Evolutionary conservation across 2,113 vertebrate species (phyloP).

Genomic region (Paratilapia polleni): DNA sequence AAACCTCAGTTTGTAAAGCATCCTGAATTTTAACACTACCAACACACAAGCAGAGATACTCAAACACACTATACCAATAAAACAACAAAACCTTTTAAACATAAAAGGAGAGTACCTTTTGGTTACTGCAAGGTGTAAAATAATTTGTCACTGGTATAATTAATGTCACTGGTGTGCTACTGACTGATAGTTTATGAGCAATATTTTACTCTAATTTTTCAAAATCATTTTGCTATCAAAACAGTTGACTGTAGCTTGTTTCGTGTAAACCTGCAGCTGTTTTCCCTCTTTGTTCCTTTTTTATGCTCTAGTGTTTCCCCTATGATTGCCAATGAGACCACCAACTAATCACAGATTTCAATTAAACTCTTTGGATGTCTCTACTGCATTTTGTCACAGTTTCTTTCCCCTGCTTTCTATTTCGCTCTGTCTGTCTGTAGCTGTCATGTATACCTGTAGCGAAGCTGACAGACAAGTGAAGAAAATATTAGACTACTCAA

Average conservation of each 20-base stretch:
- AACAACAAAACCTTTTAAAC: background rate
- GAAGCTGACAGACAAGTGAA: background rate
- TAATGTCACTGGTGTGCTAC: background rate
- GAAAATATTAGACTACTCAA: background rate
- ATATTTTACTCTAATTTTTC: background rate
- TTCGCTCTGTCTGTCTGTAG: too few relatives aligned
- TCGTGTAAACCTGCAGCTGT: background rate
- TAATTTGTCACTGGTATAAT: background rate
- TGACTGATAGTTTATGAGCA: background rate
- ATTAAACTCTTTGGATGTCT: background rate
- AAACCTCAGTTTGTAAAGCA: conserved; percentile 45
- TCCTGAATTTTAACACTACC: conserved; percentile 53
- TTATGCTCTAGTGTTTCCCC: background rate
- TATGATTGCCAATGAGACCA: background rate
- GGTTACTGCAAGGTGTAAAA: too few relatives aligned
- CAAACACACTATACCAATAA: background rate
- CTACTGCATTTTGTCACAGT: background rate
- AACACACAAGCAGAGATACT: background rate
- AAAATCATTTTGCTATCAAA: background rate
- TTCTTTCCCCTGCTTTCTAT: too few relatives aligned
- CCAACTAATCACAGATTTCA: background rate
- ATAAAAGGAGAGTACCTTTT: background rate
- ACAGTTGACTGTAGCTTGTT: background rate
- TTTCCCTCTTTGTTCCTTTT: background rate
- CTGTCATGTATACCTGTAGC: background rate